A percentile compares a stretch with the other conserved stretches of the same genome.
Evolutionary conservation across 1,140 invertebrate genomes (phyloP).

Genomic region (Meloidogyne hapla): DNA sequence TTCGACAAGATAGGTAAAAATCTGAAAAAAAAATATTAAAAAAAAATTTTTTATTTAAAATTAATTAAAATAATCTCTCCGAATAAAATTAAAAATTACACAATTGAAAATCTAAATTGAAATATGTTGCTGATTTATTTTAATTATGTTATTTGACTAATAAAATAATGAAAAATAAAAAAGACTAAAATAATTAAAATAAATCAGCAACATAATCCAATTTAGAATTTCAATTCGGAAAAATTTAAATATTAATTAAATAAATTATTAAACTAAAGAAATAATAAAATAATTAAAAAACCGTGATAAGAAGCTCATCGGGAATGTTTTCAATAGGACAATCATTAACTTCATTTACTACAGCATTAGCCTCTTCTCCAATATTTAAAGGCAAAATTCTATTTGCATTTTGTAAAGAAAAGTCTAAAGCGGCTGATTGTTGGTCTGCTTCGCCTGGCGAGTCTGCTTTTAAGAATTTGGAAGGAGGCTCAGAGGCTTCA

Average conservation of each 20-base stretch:
- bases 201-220: too few species aligned
- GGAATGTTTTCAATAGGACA: constrained; percentile 49
- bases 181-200: too few species aligned
- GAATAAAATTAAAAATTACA: too few species aligned
- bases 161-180: too few species aligned
- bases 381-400: neutral
- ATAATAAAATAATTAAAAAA: constrained; percentile 34
- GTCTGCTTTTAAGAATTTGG: constrained; percentile 55
- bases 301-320: constrained; percentile 57
- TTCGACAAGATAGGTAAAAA: constrained; percentile 58
- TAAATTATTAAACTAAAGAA: too few species aligned
- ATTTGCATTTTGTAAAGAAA: constrained; percentile 9
- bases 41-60: too few species aligned
- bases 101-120: too few species aligned
- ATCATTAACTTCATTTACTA: neutral
- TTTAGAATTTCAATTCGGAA: neutral
- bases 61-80: too few species aligned
- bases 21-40: too few species aligned
- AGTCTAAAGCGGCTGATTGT: constrained; percentile 25
- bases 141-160: too few species aligned
- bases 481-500: constrained; percentile 48
- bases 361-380: neutral
- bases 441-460: constrained; percentile 58
- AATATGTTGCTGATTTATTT: too few species aligned
- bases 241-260: neutral